Conservation (phyloP, 2,888 invertebrate species). For the Drosophila putrida region DNA sequence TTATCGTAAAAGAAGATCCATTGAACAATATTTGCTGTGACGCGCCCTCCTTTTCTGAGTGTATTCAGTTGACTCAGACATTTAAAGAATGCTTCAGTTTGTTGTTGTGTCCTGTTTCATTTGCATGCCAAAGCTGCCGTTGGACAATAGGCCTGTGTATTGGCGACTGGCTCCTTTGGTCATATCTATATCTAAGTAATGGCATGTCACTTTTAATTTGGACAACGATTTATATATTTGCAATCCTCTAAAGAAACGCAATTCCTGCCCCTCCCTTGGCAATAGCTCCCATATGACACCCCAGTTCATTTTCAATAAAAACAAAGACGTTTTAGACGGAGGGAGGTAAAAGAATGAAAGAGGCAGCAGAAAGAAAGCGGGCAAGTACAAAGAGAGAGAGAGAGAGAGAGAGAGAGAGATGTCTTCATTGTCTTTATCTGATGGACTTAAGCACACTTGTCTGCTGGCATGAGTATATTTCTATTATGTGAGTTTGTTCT, state of each 20-base stretch:
- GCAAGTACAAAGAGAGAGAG: background rate
- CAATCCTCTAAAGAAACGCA: constrained; percentile 1
- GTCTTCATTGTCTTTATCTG: constrained; percentile 63
- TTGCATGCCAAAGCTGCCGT: constrained; percentile 44
- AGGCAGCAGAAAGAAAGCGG: background rate
- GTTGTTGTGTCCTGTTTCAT: constrained; percentile 38
- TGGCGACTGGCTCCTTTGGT: constrained; percentile 10
- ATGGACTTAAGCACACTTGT: constrained; percentile 48
- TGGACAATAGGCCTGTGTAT: constrained; percentile 48
- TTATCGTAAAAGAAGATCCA: constrained; percentile 21
- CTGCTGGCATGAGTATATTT: constrained; percentile 24
- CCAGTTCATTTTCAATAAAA: constrained; percentile 65
- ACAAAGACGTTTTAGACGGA: constrained; percentile 25
- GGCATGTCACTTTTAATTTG: constrained; percentile 80
- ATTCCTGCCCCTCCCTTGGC: constrained; percentile 1
- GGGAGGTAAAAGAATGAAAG: background rate
- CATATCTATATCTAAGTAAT: constrained; percentile 67
- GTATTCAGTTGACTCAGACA: constrained; percentile 24
- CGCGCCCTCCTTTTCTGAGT: constrained; percentile 8
- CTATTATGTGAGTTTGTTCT: constrained; percentile 27
- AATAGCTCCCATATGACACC: constrained; percentile 14
- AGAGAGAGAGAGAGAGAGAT: background rate
- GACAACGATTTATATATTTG: constrained; percentile 67
- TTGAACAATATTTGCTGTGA: constrained; percentile 14
- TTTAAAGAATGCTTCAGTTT: constrained; percentile 38